Percentiles rank a stretch among this genome's conserved stretches.
Evolutionary conservation across 2,888 invertebrate genomes (phyloP).

Genomic region (Craniophora ligustri): DNA sequence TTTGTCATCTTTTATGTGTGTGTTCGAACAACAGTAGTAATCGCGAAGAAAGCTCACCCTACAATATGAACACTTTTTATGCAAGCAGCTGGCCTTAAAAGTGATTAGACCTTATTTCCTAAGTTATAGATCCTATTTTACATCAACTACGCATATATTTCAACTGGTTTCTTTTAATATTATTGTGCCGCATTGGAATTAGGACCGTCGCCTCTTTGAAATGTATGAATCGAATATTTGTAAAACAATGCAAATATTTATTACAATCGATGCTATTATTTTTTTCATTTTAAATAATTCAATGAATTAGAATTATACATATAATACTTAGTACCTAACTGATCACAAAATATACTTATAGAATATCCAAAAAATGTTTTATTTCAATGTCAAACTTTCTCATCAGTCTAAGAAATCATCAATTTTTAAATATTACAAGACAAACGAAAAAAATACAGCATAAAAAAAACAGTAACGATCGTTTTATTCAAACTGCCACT

Average conservation of each 20-base stretch:
- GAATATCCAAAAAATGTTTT: no score
- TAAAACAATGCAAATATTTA: no score
- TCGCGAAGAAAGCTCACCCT: conserved; percentile 84
- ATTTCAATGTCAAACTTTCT: no score
- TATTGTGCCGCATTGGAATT: conserved; percentile 55
- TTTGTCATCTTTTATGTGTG: conserved; percentile 76
- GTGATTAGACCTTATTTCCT: conserved; percentile 57
- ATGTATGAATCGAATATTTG: background rate
- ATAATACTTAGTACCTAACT: no score
- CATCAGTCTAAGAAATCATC: no score
- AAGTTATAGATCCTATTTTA: conserved; percentile 65
- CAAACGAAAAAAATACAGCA: no score
- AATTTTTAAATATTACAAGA: no score
- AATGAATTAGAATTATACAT: no score
- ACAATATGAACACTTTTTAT: conserved; percentile 75
- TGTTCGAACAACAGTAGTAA: conserved; percentile 77
- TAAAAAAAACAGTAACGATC: background rate
- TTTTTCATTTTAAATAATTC: background rate
- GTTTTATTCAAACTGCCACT: conserved; percentile 60
- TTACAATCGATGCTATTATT: no score
- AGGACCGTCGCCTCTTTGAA: conserved; percentile 60
- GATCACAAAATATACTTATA: no score
- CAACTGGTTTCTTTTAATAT: conserved; percentile 60
- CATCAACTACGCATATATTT: conserved; percentile 53
- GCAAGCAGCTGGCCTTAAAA: conserved; percentile 60